Evolutionary conservation across 2,888 invertebrate species (phyloP), one percentile per base, ranked within the genome.

Genomic region (Pristionchus mayeri): DNA sequence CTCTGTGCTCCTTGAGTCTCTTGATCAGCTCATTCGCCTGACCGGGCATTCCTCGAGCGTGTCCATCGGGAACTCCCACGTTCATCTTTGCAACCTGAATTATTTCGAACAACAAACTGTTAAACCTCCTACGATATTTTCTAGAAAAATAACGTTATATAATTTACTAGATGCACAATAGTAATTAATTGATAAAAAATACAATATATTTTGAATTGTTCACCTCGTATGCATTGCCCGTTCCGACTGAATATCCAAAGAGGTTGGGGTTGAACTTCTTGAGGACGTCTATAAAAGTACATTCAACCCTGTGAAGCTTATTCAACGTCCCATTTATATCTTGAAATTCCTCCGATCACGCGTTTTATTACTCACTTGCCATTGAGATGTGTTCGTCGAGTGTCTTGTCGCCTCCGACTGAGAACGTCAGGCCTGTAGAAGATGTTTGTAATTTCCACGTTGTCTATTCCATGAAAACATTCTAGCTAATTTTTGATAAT

Each of bases 211-310:
- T n/a, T n/a, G n/a, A n/a, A n/a, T 4, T 7, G 11, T 27, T 24
- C 1, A 71, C 71, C 67, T 83, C 83, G 71, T 71, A 83, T 88
- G 87, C 83, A 24, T 86, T 85, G 18, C 90, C 96, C 0, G 95
- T 95, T 84, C 96, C 96, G 0, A 95, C 95, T n/a, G 96, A 95
- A 92, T 95, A 96, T 0, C 96, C 96, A 0, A 94, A 95, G 80
- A 96, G 91, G 78, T 94, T 94, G 0, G 95, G 95, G 92, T 96
- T 96, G 93, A 95, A 96, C 93, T 95, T 95, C 94, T 95, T 95
- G 81, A 96, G 93, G 90, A 96, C 95, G 91, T 96, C 91, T 91
- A 52, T 87, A 57, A n/a, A n/a, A n/a, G n/a, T n/a, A n/a, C n/a
- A n/a, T n/a, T n/a, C n/a, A n/a, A n/a, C n/a, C n/a, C n/a, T n/a